These are phyloP conservation scores for Clarias pachynema DNA, from an alignment of 2,797 vertebrate genomes.

Conservation along the genomic window DNA sequence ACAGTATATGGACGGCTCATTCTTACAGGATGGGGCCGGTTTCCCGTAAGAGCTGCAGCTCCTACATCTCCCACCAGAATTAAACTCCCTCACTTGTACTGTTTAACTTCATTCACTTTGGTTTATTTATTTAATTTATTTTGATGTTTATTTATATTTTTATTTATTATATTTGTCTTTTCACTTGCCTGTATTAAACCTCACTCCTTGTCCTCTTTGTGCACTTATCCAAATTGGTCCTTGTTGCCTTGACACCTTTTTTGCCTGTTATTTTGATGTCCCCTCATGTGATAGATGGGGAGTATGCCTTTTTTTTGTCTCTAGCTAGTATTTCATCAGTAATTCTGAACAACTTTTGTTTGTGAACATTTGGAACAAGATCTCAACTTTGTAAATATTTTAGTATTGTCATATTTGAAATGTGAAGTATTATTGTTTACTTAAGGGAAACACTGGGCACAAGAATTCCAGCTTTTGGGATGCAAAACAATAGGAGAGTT, in stretches of 20 bases:
- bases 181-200: constrained; percentile 42
- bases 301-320: constrained; percentile 20
- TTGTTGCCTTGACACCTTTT: constrained; percentile 83
- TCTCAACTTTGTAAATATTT: constrained; percentile 52
- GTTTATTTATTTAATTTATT: constrained; percentile 44
- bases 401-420: constrained; percentile 52
- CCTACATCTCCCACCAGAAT: constrained; percentile 93
- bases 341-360: constrained; percentile 17
- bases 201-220: constrained; percentile 39
- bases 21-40: constrained; percentile 96
- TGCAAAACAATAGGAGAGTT: constrained; percentile 27
- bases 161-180: constrained; percentile 49
- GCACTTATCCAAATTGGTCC: constrained; percentile 76
- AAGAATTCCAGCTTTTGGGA: constrained; percentile 16
- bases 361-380: constrained; percentile 19
- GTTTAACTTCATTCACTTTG: constrained; percentile 31
- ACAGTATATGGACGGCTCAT: constrained; percentile 97
- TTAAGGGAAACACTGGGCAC: constrained; percentile 32
- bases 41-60: constrained; percentile 97
- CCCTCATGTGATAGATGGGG: constrained; percentile 25
- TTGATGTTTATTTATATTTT: constrained; percentile 30
- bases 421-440: constrained; percentile 44
- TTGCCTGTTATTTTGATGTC: constrained; percentile 69
- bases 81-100: constrained; percentile 68
- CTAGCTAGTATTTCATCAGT: constrained; percentile 32